A percentile compares a stretch with the other conserved stretches of the same genome.
These are phyloP conservation scores for Ditylenchus dipsaci DNA, from an alignment of 1,140 invertebrate species.

Conservation along the genomic window DNA sequence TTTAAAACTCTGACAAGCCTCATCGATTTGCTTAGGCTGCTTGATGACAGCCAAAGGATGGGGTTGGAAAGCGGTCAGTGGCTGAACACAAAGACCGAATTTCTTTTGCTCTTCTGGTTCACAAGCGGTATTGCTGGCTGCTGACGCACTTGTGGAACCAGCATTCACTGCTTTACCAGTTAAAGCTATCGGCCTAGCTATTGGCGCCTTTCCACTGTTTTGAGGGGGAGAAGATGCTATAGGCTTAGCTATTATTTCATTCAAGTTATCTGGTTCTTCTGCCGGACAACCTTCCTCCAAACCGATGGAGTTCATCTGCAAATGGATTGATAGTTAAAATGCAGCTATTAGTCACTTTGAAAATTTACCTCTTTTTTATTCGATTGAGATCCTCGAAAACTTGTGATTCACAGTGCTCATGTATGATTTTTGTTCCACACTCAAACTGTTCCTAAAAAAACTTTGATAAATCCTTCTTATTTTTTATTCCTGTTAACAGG, in stretches of 20 bases:
- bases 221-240: conserved; percentile 14
- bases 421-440: conserved; percentile 46
- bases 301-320: conserved; percentile 49
- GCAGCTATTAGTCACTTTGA: conserved; percentile 1
- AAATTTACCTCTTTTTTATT: conserved; percentile 43
- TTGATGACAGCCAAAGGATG: conserved; percentile 55
- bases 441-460: conserved; percentile 38
- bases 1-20: conserved; percentile 49
- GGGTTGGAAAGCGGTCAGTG: conserved; percentile 53
- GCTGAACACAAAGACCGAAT: conserved; percentile 25
- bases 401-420: conserved; percentile 34
- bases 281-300: conserved; percentile 54
- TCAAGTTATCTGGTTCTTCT: conserved; percentile 41
- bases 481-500: no score
- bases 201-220: conserved; percentile 21
- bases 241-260: conserved; percentile 45
- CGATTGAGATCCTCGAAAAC: conserved; percentile 33
- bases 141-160: background rate
- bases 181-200: conserved; percentile 31
- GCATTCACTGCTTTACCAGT: conserved; percentile 3
- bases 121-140: conserved; percentile 20
- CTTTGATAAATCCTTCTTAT: no score
- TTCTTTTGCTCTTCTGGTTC: conserved; percentile 42
- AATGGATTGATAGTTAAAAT: conserved; percentile 14
- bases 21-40: conserved; percentile 47